Conservation (phyloP, 2,888 invertebrate species). For the Camptogramma bilineatum region DNA sequence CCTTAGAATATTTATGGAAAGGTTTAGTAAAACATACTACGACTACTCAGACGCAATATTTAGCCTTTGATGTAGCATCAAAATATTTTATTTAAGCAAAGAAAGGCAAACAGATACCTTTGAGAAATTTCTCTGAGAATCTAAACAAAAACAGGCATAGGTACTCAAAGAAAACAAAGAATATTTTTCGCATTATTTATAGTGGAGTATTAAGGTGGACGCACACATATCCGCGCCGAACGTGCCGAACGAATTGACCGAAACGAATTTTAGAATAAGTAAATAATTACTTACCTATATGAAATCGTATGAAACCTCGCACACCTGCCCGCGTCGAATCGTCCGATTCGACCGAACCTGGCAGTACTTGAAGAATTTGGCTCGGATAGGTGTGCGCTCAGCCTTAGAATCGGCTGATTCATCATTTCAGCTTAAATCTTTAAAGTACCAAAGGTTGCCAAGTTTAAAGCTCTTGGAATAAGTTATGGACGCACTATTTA, state of each 20-base stretch:
- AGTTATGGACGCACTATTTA: slow-evolving; percentile 46
- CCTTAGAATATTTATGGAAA: neutral
- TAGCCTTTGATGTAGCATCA: neutral
- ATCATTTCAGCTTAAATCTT: slow-evolving; percentile 18
- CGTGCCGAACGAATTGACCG: too few relatives aligned
- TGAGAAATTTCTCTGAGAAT: slow-evolving; percentile 8
- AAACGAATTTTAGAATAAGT: too few relatives aligned
- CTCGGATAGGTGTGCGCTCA: too few relatives aligned
- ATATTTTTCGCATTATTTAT: slow-evolving; percentile 8
- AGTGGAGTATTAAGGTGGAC: slow-evolving; percentile 9
- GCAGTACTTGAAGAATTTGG: too few relatives aligned
- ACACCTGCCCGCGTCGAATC: too few relatives aligned
- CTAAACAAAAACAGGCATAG: slow-evolving; percentile 4
- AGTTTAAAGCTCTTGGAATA: slow-evolving; percentile 41
- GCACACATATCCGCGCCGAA: too few relatives aligned
- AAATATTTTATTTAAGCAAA: slow-evolving; percentile 12
- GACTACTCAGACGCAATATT: neutral
- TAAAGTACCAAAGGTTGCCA: slow-evolving; percentile 24
- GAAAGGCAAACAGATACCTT: slow-evolving; percentile 3
- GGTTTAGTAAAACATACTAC: neutral
- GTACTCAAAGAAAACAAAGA: neutral
- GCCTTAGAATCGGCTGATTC: slow-evolving; percentile 20
- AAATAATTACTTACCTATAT: too few relatives aligned
- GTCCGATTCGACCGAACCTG: too few relatives aligned
- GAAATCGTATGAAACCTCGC: too few relatives aligned